These are phyloP conservation scores for Himantopus leucocephalus DNA, from an alignment of 2,113 vertebrate species.

Conservation along the genomic window DNA sequence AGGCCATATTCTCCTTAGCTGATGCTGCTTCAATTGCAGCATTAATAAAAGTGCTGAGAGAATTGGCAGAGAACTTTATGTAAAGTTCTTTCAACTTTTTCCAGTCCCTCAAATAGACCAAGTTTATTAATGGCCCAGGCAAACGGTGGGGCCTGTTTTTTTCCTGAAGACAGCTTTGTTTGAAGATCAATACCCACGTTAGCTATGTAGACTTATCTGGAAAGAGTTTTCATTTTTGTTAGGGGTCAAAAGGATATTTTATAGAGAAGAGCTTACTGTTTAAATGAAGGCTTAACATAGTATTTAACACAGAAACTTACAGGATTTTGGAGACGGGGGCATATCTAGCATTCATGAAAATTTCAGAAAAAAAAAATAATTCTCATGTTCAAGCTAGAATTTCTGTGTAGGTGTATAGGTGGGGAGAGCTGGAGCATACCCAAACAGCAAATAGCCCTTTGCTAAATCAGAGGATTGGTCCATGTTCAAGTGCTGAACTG, in stretches of 20 bases:
- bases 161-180: neutral
- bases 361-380: neutral
- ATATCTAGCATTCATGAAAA: neutral
- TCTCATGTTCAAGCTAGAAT: neutral
- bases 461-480: rapidly evolving
- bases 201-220: neutral
- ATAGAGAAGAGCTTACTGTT: neutral
- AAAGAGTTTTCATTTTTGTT: neutral
- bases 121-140: neutral
- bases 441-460: neutral
- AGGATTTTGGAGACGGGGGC: neutral
- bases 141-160: neutral
- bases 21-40: neutral
- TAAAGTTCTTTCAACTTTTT: neutral
- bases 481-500: neutral
- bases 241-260: neutral
- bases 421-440: neutral
- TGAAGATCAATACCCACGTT: rapidly evolving
- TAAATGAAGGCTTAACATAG: neutral
- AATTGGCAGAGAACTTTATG: neutral
- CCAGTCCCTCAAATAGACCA: neutral
- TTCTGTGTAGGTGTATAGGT: neutral
- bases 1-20: neutral
- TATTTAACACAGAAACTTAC: neutral
- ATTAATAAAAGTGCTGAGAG: neutral